Evolutionary conservation across 35 echinoderm and acorn worm species (phyloP).

Genomic region (Amphiura filiformis): DNA sequence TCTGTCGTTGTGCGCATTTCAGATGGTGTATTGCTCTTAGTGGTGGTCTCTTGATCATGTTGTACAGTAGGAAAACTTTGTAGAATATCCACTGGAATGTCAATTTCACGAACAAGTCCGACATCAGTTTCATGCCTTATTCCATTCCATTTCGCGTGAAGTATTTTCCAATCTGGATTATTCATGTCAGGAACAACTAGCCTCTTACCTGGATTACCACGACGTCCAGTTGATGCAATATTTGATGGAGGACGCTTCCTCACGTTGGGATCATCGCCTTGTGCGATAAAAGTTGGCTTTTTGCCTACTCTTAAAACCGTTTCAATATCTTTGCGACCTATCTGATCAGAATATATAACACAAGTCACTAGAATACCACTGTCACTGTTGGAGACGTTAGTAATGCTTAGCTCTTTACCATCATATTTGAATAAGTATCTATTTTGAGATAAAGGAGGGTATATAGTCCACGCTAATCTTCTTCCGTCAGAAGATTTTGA

Average conservation of each 20-base stretch:
- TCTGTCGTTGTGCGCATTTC: not conserved
- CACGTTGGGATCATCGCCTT: not conserved
- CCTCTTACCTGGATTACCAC: not conserved
- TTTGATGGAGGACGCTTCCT: not conserved
- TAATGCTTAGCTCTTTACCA: not conserved
- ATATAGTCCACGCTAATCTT: constrained; percentile 1
- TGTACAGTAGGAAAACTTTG: not conserved
- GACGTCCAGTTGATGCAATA: not conserved
- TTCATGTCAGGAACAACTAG: not conserved
- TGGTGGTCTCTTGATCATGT: too few relatives aligned
- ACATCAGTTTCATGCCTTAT: not conserved
- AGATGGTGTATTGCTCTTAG: not conserved
- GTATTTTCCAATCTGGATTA: not conserved
- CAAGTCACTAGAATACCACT: not conserved
- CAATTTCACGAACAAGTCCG: not conserved
- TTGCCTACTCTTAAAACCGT: not conserved
- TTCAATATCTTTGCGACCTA: not conserved
- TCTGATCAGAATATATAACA: not conserved
- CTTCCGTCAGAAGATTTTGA: not conserved
- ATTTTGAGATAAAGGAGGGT: not conserved
- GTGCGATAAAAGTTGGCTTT: not conserved
- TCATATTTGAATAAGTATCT: not conserved
- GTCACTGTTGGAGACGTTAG: not conserved
- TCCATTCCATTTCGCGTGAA: not conserved
- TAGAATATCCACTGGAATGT: not conserved